Percentiles rank a stretch among this genome's conserved stretches.
These are phyloP conservation scores for Neodiprion virginianus DNA, from an alignment of 1,140 invertebrate species.

Conservation along the genomic window DNA sequence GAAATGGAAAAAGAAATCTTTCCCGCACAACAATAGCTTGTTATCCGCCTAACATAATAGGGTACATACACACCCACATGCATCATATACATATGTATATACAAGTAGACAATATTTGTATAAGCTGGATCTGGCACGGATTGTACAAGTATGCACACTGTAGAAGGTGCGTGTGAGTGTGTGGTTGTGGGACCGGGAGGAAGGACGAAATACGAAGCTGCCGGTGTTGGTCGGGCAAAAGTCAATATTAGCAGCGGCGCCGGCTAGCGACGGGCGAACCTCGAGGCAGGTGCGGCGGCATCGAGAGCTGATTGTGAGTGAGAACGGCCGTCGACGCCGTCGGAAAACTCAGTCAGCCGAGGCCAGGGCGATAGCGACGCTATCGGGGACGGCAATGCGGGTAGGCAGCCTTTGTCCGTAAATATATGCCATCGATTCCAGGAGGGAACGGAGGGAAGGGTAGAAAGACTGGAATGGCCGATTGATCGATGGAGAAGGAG, in stretches of 20 bases:
- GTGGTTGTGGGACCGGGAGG: too few relatives aligned
- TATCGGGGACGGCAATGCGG: not conserved
- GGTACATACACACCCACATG: too few relatives aligned
- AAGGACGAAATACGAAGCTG: too few relatives aligned
- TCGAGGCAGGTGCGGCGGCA: constrained; percentile 6
- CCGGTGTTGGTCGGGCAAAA: not conserved
- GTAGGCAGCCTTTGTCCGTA: not conserved
- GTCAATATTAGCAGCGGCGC: not conserved
- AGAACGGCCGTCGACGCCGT: not conserved
- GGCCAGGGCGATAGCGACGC: not conserved
- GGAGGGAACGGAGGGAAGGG: not conserved
- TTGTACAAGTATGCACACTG: too few relatives aligned
- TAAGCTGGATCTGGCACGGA: too few relatives aligned
- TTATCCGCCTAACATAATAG: too few relatives aligned
- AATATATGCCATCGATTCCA: not conserved
- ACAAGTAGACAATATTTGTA: too few relatives aligned
- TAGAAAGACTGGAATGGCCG: not conserved
- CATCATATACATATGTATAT: too few relatives aligned
- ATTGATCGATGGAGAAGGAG: too few relatives aligned
- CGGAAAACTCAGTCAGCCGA: not conserved
- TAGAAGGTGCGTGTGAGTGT: too few relatives aligned
- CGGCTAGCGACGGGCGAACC: not conserved
- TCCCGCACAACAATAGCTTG: too few relatives aligned
- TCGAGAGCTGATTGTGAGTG: not conserved
- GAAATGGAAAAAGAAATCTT: too few relatives aligned